Evolutionary conservation across 2,113 vertebrate genomes (phyloP).

Genomic region (Rhagologus leucostigma): DNA sequence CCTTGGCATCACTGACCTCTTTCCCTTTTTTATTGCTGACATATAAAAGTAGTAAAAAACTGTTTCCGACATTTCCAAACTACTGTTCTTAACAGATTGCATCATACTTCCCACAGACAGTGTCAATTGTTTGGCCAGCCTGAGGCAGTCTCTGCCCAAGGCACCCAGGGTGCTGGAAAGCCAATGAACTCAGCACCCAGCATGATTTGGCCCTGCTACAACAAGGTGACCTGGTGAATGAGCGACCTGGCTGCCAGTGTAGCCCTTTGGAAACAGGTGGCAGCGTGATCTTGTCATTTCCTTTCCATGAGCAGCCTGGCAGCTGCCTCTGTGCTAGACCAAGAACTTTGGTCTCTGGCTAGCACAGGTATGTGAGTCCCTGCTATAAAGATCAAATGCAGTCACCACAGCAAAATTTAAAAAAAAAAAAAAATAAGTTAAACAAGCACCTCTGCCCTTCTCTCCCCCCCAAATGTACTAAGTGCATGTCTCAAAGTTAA

Average conservation of each 20-base stretch:
- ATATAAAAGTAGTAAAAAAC: background rate
- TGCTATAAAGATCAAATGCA: background rate
- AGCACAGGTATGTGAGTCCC: background rate
- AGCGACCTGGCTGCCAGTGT: background rate
- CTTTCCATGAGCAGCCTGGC: conserved; percentile 15
- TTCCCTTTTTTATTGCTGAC: background rate
- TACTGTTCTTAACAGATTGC: conserved; percentile 4
- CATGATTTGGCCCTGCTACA: background rate
- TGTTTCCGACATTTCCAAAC: background rate
- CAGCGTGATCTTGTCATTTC: conserved; percentile 23
- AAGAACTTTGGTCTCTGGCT: conserved; percentile 24
- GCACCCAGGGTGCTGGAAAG: background rate
- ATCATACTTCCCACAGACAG: background rate
- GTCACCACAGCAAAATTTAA: background rate
- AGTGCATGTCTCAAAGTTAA: background rate
- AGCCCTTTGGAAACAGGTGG: conserved; percentile 32
- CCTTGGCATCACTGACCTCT: background rate
- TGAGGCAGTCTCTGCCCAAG: background rate
- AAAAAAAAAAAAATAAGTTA: background rate
- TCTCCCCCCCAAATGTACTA: background rate
- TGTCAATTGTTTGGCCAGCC: background rate
- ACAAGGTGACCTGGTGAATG: conserved; percentile 1
- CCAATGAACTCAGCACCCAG: conserved; percentile 10
- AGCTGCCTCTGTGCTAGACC: background rate
- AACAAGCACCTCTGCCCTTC: background rate